Evolutionary conservation across 2,888 invertebrate genomes (phyloP).

Genomic region (Thumatha senex): DNA sequence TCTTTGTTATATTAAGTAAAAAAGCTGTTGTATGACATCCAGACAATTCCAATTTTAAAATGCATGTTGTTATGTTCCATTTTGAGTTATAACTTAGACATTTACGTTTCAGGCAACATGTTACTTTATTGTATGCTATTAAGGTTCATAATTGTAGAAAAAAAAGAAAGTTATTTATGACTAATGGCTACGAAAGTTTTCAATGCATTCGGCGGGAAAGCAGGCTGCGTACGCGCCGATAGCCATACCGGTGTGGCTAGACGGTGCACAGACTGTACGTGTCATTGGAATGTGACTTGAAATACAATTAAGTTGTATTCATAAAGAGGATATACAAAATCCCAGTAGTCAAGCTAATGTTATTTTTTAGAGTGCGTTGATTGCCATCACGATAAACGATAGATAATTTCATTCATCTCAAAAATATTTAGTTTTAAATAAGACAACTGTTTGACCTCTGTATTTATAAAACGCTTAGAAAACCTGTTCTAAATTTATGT

Average conservation of each 20-base stretch:
- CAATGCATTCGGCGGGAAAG: conserved; percentile 42
- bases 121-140: not conserved
- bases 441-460: not conserved
- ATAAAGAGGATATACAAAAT: not conserved
- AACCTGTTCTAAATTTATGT: not conserved
- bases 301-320: conserved; percentile 1
- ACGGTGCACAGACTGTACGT: conserved; percentile 62
- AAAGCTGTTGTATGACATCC: conserved; percentile 7
- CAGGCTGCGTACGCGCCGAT: conserved; percentile 57
- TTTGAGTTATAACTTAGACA: conserved; percentile 8
- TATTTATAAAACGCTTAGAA: not conserved
- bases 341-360: no score
- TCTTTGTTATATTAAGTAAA: not conserved
- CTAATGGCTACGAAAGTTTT: conserved; percentile 9
- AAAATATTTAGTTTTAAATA: not conserved
- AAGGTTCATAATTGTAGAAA: conserved; percentile 25
- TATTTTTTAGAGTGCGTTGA: not conserved
- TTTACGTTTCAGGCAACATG: not conserved
- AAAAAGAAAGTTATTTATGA: conserved; percentile 12
- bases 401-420: not conserved
- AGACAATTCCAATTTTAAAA: conserved; percentile 30
- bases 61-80: conserved; percentile 13
- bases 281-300: conserved; percentile 35
- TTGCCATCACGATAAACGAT: not conserved
- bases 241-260: conserved; percentile 61